Base-by-base conservation (phyloP, 1,140 invertebrate species). In the Drosophila ananassae region DNA sequence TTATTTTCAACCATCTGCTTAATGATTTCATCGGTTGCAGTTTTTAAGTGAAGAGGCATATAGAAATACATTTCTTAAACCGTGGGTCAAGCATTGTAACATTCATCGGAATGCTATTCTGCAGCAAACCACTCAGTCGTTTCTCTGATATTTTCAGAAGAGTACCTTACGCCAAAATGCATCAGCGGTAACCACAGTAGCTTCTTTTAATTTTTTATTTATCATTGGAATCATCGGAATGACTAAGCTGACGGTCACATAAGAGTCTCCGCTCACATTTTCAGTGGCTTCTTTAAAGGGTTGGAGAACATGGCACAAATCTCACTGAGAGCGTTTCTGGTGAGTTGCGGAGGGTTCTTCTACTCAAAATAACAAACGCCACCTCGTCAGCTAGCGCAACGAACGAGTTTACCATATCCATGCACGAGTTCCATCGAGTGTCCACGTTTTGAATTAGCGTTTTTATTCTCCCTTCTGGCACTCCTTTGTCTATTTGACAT, bases 171-270 rank as follows among this genome's bases (percentile, higher is more conserved):
- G 30, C 9, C 3, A 21, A 0, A 2, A 53, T 53, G 51, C 51
- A 7, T 53, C 30, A 53, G 30, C 51, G 28, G 28, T 32, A 32
- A 9, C 7, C 8, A 10, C 2, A 32, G 3, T 32, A 12, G 51
- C 30, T 53, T 32, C 30, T 32, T 34, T 52, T 52, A 32, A 32
- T 21, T 32, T 32, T 52, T 1, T 34, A 32, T 21, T 52, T 7
- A 34, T 52, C 50, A 53, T 53, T 10, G 51, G 34, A 54, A 54
- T 54, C 52, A 54, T 54, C 10, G n/a, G n/a, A n/a, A n/a, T n/a
- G n/a, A n/a, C n/a, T n/a, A n/a, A n/a, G n/a, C n/a, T n/a, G n/a
- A 24, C 24, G 2, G 25, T 4, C 0, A 25, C 25, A 8, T 32
- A 37, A 22, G 32, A 10, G 25, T 54, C 51, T n/a, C 30, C 30